These are phyloP conservation scores for Muschampia plurimacula DNA, from an alignment of 2,888 invertebrate genomes.

Conservation along the genomic window DNA sequence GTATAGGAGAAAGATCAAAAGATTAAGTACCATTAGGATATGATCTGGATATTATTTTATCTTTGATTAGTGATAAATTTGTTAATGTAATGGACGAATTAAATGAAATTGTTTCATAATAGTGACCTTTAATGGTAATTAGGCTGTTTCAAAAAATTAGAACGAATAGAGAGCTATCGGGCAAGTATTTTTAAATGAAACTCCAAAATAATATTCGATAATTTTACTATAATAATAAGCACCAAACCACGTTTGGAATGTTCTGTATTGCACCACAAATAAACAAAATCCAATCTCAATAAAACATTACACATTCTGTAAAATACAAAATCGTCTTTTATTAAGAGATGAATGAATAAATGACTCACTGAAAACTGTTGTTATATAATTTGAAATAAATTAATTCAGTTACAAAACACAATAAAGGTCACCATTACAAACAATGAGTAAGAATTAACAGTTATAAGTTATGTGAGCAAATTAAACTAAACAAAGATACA, in stretches of 20 bases:
- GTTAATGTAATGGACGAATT: background rate
- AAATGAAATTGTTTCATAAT: conserved; percentile 52
- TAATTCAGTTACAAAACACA: conserved; percentile 65
- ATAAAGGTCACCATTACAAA: conserved; percentile 80
- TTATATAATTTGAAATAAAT: conserved; percentile 59
- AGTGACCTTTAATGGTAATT: conserved; percentile 75
- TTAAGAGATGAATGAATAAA: conserved; percentile 46
- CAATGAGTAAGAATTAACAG: conserved; percentile 38
- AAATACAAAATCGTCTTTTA: conserved; percentile 46
- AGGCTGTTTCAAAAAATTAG: background rate
- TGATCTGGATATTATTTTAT: conserved; percentile 33
- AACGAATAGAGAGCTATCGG: conserved; percentile 60
- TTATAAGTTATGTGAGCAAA: conserved; percentile 41
- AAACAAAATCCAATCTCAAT: conserved; percentile 70
- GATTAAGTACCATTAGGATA: conserved; percentile 54
- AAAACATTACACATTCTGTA: conserved; percentile 59
- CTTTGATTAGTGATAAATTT: background rate
- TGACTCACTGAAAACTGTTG: conserved; percentile 47
- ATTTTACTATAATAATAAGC: conserved; percentile 81
- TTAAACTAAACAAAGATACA: conserved; percentile 21
- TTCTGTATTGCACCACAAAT: conserved; percentile 81
- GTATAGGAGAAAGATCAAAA: conserved; percentile 24
- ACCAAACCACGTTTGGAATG: conserved; percentile 85
- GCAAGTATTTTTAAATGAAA: conserved; percentile 74
- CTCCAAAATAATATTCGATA: conserved; percentile 70